A percentile compares a stretch with the other conserved stretches of the same genome.
phyloP scores from a whole-genome alignment of 1,140 invertebrate species.

The Pseudoatta argentina region DNA sequence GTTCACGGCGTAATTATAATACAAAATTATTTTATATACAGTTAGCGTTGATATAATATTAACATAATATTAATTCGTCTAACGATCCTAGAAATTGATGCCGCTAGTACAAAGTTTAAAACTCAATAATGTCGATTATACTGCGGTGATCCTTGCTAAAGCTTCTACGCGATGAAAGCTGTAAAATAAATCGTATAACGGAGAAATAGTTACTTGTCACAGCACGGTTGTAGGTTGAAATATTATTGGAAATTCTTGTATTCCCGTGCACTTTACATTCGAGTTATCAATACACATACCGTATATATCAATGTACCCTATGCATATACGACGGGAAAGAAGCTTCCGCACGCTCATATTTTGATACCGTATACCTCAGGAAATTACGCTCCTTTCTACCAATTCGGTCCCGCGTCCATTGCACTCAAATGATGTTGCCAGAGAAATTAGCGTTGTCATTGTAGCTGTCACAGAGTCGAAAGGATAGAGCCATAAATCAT shows the following conservation, averaged over 20 bases:
- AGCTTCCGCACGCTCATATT: constrained; percentile 64
- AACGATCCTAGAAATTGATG: constrained; percentile 56
- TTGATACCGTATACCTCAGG: constrained; percentile 63
- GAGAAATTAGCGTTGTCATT: constrained; percentile 72
- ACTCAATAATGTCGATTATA: constrained; percentile 36
- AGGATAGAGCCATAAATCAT: constrained; percentile 53
- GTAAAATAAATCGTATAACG: neutral
- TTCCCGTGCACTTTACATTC: neutral
- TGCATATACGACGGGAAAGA: constrained; percentile 64
- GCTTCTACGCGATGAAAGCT: neutral
- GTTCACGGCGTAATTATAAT: constrained; percentile 39
- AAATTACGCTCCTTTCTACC: constrained; percentile 73
- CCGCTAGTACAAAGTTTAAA: constrained; percentile 19
- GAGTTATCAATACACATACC: neutral
- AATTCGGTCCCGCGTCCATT: constrained; percentile 51
- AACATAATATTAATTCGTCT: constrained; percentile 40
- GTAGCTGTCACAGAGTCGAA: constrained; percentile 28
- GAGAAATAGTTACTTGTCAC: neutral
- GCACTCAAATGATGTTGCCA: constrained; percentile 49
- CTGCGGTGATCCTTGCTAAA: neutral
- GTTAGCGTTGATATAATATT: constrained; percentile 27
- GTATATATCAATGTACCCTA: constrained; percentile 46
- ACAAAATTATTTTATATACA: constrained; percentile 43
- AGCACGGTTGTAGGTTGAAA: neutral
- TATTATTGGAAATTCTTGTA: constrained; percentile 38